Base-by-base conservation (phyloP, 2,888 invertebrate species). In the Subacronicta megacephala region DNA sequence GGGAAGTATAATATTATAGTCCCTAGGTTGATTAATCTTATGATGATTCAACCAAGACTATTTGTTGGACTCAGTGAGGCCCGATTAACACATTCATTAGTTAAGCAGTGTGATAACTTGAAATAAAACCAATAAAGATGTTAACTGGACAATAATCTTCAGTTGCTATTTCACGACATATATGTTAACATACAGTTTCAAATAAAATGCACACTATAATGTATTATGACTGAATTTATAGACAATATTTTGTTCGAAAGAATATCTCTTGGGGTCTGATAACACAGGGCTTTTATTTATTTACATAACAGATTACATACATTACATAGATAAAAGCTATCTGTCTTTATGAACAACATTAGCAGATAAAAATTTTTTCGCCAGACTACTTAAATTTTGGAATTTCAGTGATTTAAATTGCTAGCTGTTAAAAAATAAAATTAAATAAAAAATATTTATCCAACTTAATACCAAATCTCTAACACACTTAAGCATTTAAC, bases 241-340 rank as follows among this genome's bases (percentile, higher is more conserved):
- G 44, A 62, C 72, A 67, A 71, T n/a, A 31, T 31, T 78, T 81
- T 82, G 78, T 78, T 82, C 77, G 63, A 76, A 65, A 66, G 49
- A 42, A 55, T 66, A 69, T 70, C 65, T 72, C n/a, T 72, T 60
- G 69, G 69, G 70, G 63, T 62, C 54, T 67, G 64, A 51, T 62
- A 68, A 72, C 66, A 68, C 45, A 54, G 52, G 69, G 67, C 68
- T 65, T 65, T 53, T 66, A 66, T 66, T 72, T 84, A 84, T 81
- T 78, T 82, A 83, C 80, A 80, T 73, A 75, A 68, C 66, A 76
- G 69, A 73, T 68, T 72, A 77, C 67, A 76, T 60, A 74, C 60
- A 70, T 73, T 70, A 58, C 64, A 68, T 61, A 75, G 64, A 72
- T 59, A 70, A 57, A 76, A 73, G 59, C 65, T 64, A 55, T 44